phyloP scores from a whole-genome alignment of 53 echinoderm and acorn worm species.

The Holothuria scabra region DNA sequence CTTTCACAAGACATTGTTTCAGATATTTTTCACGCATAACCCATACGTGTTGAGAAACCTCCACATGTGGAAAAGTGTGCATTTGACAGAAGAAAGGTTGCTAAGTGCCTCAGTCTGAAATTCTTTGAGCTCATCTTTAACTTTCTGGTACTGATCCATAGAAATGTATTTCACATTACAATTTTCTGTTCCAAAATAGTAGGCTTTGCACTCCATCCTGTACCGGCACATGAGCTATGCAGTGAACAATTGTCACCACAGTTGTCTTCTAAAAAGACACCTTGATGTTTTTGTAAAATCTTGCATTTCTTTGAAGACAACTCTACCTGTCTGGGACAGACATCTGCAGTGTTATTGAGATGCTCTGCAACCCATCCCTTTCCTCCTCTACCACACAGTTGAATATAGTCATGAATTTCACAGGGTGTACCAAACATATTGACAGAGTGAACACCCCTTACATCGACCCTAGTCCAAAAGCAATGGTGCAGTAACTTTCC shows the following conservation, averaged over 20 bases:
- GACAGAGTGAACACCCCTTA: constrained; percentile 21
- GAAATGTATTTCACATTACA: not conserved
- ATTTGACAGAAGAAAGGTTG: too few relatives aligned
- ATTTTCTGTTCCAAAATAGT: constrained; percentile 1
- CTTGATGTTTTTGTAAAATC: constrained; percentile 15
- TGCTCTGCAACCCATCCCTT: constrained; percentile 46
- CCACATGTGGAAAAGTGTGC: constrained; percentile 1
- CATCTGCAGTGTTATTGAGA: constrained; percentile 27
- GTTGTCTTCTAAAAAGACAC: constrained; percentile 9
- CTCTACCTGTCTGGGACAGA: constrained; percentile 36
- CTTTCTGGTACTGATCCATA: not conserved
- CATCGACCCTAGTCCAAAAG: constrained; percentile 56
- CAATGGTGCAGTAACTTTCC: constrained; percentile 46
- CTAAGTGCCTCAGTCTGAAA: too few relatives aligned
- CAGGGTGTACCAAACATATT: constrained; percentile 36
- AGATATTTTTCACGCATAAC: too few relatives aligned
- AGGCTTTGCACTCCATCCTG: not conserved
- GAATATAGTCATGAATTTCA: constrained; percentile 43
- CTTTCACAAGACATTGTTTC: too few relatives aligned
- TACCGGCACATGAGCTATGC: constrained; percentile 1
- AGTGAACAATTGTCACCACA: constrained; percentile 17
- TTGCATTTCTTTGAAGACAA: constrained; percentile 14
- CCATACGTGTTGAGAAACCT: not conserved
- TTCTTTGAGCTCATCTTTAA: too few relatives aligned
- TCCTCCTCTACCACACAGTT: constrained; percentile 47